Conservation (phyloP, 2,888 invertebrate species). For the Prosapia bicincta region DNA sequence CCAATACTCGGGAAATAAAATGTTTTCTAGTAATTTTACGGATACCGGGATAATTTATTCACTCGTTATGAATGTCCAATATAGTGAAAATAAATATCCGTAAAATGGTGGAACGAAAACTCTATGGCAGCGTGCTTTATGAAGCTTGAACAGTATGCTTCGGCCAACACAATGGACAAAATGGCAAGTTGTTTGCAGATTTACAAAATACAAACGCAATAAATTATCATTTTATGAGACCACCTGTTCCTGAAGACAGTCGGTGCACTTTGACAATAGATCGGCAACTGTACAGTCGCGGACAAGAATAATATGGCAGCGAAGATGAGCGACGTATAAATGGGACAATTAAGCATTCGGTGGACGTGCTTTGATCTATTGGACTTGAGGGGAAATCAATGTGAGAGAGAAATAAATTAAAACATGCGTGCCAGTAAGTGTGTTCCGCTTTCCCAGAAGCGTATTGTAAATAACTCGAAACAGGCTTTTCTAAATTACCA, state of each 20-base stretch:
- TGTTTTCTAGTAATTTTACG: no score
- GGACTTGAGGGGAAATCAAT: no score
- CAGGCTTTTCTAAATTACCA: no score
- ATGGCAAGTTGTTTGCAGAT: conserved; percentile 29
- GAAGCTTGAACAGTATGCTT: conserved; percentile 21
- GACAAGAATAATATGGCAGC: background rate
- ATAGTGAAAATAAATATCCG: background rate
- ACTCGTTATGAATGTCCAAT: background rate
- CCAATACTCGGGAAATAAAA: no score
- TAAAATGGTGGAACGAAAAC: background rate
- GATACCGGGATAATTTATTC: no score
- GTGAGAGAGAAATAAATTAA: no score
- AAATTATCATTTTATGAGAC: conserved; percentile 29
- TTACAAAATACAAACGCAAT: conserved; percentile 28
- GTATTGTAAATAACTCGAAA: no score
- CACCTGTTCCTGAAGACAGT: conserved; percentile 24
- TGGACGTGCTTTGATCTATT: background rate
- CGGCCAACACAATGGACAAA: conserved; percentile 28
- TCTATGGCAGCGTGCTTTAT: conserved; percentile 21
- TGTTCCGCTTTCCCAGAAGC: no score
- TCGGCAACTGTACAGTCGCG: conserved; percentile 11
- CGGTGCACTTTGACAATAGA: conserved; percentile 17
- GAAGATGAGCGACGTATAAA: background rate
- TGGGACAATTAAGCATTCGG: background rate
- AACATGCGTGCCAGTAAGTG: no score